Base-by-base conservation (phyloP, 2,113 vertebrate species). In the Chaetura pelagica region DNA sequence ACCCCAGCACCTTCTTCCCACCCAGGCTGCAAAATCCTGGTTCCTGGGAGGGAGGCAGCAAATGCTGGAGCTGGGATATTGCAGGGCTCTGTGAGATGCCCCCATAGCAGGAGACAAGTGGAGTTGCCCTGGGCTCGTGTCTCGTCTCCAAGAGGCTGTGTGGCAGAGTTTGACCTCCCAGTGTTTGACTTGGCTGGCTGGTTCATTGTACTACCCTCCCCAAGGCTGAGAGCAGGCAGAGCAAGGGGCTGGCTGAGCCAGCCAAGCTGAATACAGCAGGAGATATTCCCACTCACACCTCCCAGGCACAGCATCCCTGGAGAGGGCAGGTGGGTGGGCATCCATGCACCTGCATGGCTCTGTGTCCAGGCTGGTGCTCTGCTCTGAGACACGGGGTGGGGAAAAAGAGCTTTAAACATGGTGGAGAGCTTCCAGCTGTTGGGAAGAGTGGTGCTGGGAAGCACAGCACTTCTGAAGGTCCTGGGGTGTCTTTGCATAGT, bases 71-170 rank as follows among this genome's bases (percentile, higher is more conserved):
- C 0, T 8, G 5, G 29, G 42, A 48, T 54, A 14, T 10, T 3
- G 18, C 40, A 15, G 52, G 35, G 38, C 73, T 89, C 51, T 38
- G 64, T 9, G 26, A n/a, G 87, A 30, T 66, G 72, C 63, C 89
- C 34, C 62, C 0, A 0, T 4, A 40, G 77, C 64, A 62, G 81
- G 35, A 71, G 52, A 67, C 52, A 19, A 62, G 51, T 8, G 87
- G 74, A 17, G 27, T 79, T 44, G 57, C 30, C 61, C 51, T 0
- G 0, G 38, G 38, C 8, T 7, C 0, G 0, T 46, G 51, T 94
- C 55, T 66, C 38, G 40, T 71, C 88, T 75, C 52, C 0, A 0
- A 84, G 90, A 84, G 91, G 74, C 51, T 0, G 0, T 27, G 49
- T 21, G 3, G 46, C 40, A 46, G 87, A 1, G 7, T 66, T 61